Evolutionary conservation across 2,888 invertebrate genomes (phyloP).

Genomic region (Eueremaeus valkanovi): DNA sequence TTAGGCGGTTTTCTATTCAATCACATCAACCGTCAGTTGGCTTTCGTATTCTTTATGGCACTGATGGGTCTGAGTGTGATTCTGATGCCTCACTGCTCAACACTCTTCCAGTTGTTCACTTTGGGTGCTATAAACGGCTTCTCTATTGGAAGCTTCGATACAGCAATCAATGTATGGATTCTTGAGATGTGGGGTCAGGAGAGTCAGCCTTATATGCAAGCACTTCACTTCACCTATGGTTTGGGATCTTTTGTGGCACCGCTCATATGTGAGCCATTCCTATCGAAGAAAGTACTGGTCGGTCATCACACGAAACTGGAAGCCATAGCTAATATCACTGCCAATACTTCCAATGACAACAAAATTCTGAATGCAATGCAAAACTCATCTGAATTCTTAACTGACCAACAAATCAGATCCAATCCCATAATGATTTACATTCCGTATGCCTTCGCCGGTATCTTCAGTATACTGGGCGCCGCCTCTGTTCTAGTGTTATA

Average conservation of each 20-base stretch:
- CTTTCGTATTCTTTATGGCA: conserved; percentile 35
- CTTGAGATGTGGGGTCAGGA: conserved; percentile 39
- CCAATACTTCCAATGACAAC: neutral
- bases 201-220: conserved; percentile 40
- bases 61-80: conserved; percentile 37
- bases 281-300: conserved; percentile 22
- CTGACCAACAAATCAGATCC: conserved; percentile 23
- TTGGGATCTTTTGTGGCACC: conserved; percentile 40
- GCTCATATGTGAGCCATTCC: conserved; percentile 40
- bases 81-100: conserved; percentile 37
- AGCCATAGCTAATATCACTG: neutral
- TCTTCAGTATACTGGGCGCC: conserved; percentile 22
- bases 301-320: conserved; percentile 24
- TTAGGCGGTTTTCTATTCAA: conserved; percentile 41
- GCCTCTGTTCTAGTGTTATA: conserved; percentile 31
- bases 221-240: conserved; percentile 39
- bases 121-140: conserved; percentile 40
- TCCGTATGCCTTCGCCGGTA: conserved; percentile 40
- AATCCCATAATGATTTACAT: conserved; percentile 40
- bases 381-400: neutral
- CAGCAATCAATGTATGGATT: conserved; percentile 41
- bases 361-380: neutral
- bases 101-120: conserved; percentile 32
- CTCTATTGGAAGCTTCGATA: conserved; percentile 40
- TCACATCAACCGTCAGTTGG: conserved; percentile 40